These are phyloP conservation scores for Apocrypta bakeri DNA, from an alignment of 1,140 invertebrate genomes.

Conservation along the genomic window DNA sequence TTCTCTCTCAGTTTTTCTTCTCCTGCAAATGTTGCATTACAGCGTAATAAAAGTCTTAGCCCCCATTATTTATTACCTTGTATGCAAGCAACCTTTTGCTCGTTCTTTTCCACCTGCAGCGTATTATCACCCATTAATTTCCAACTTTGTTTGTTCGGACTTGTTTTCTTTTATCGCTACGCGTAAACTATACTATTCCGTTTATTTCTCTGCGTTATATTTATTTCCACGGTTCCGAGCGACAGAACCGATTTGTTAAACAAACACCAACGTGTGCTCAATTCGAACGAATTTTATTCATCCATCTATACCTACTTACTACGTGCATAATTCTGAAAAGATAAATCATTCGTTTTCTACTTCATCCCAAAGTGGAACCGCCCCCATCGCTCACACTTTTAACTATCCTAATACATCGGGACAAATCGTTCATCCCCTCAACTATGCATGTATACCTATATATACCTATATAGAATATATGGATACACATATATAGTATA, in stretches of 20 bases:
- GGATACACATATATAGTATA: neutral
- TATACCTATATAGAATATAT: neutral
- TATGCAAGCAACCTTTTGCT: neutral
- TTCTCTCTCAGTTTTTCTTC: neutral
- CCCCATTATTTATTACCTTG: slow-evolving; percentile 9
- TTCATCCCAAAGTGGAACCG: neutral
- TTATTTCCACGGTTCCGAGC: neutral
- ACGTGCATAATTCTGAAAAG: neutral
- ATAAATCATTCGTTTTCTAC: neutral
- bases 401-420: neutral
- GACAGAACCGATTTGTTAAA: neutral
- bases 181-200: neutral
- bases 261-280: neutral
- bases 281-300: neutral
- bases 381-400: neutral
- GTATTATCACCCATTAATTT: slow-evolving; percentile 34
- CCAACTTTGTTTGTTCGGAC: neutral
- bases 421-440: neutral
- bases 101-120: neutral
- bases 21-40: slow-evolving; percentile 4
- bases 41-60: slow-evolving; percentile 13
- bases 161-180: neutral
- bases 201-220: neutral
- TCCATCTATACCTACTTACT: no score
- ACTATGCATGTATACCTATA: no score